Evolutionary conservation across 1,140 invertebrate genomes (phyloP), one percentile per base, ranked within the genome.

Genomic region (Samia ricini): DNA sequence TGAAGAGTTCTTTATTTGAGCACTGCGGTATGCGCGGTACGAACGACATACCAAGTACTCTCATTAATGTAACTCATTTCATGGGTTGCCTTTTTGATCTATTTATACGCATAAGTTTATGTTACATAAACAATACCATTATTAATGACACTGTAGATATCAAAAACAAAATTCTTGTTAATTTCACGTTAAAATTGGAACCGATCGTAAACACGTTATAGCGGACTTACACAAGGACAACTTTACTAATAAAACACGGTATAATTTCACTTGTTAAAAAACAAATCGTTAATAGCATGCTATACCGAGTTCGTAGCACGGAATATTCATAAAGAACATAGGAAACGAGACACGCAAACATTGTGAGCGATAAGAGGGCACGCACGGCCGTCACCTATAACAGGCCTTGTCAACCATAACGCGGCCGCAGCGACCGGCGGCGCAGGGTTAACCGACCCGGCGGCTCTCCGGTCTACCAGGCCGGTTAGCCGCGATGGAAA

Each of bases 351-450:
- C 77, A 77, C 75, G 77, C 79, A 76, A 83, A 71, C 74, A 72
- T 77, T 71, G 74, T 79, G 77, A 76, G 76, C 74, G 64, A 60
- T 68, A 72, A 54, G 63, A 61, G 58, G 56, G 73, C 77, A 81
- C 79, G 78, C 83, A 83, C 66, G 76, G 69, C 33, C 59, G 74
- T 74, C 74, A 79, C 29, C 75, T 68, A 73, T 81, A 81, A 84
- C 80, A 79, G 77, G 79, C 79, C 86, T 88, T 85, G 85, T 89
- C 87, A 84, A 82, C 87, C 85, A 82, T 89, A 89, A 88, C 87
- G 83, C 71, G 72, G 78, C 87, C 87, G 71, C 86, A 86, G 75
- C 79, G 71, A 58, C 29, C 59, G 52, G 8, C 61, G 62, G 61
- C 69, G 72, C 62, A 68, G 75, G 71, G 71, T 65, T 69, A 70